Base-by-base conservation (phyloP, 2,888 invertebrate genomes). In the Ganaspis brasiliensis region DNA sequence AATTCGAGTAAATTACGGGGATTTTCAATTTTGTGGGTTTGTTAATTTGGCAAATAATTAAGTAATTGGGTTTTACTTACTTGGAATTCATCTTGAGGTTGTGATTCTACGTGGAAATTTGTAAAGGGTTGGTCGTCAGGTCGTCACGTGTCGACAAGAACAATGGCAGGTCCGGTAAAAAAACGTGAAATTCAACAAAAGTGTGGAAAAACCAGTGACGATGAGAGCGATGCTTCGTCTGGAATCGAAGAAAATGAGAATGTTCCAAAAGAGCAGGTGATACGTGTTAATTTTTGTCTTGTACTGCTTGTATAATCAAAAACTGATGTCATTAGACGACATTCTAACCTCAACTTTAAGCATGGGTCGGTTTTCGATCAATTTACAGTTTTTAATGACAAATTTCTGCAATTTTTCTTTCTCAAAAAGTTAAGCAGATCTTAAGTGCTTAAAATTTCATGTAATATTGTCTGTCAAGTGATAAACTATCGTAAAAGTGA, bases 91-190 rank as follows among this genome's bases (percentile, higher is more conserved):
- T 45, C 37, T n/a, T 67, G 40, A n/a, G 21, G 1, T 63, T 0
- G 8, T 2, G 10, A 67, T 21, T 26, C n/a, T 9, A 19, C 40
- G 26, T 0, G 4, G 21, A 72, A 61, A 61, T 77, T 72, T 52
- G 63, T 74, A 61, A 56, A 45, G 2, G 52, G 8, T 35, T 19
- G 35, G 49, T 67, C 19, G 67, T 55, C 72, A 0, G 35, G 3
- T 67, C 12, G 73, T 79, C 80, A 75, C 79, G 80, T 84, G 83
- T 72, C n/a, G n/a, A 24, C 31, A 40, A 67, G n/a, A 63, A 87
- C 75, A 84, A 91, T 91, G 91, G 87, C 91, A 73, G 89, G 89
- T 72, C 91, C 91, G 80, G 82, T 86, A 45, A 91, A 91, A 77
- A 90, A 86, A 82, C 91, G 91, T 82, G 89, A 89, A 31, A 67